A percentile compares a stretch with the other conserved stretches of the same genome.
Conservation (phyloP, 1,140 invertebrate genomes). For the Drosophila auraria region DNA sequence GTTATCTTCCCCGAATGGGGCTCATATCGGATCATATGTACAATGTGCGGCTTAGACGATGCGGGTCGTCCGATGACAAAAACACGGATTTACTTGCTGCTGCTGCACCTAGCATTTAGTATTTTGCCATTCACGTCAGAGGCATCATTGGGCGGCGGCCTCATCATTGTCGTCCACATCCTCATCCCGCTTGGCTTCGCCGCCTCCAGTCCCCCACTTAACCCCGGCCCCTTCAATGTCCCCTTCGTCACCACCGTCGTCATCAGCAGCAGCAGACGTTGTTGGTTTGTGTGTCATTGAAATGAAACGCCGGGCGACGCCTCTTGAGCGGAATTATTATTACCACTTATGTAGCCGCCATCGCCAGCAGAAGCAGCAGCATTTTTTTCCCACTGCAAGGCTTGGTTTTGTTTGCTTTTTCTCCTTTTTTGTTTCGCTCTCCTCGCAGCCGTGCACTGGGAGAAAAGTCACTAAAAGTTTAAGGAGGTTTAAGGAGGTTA, state of each 20-base stretch:
- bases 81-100: constrained; percentile 49
- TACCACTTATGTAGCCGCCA: constrained; percentile 77
- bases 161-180: constrained; percentile 22
- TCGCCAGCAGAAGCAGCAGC: constrained; percentile 51
- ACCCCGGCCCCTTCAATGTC: neutral
- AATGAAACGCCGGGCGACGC: constrained; percentile 80
- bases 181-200: neutral
- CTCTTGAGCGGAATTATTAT: constrained; percentile 84
- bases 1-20: constrained; percentile 9
- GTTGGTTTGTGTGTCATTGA: constrained; percentile 83
- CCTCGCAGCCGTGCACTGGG: constrained; percentile 17
- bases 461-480: neutral
- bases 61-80: constrained; percentile 55
- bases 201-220: neutral
- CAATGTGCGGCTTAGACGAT: constrained; percentile 37
- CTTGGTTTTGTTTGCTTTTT: constrained; percentile 67
- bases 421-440: constrained; percentile 19
- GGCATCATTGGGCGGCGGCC: constrained; percentile 35
- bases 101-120: constrained; percentile 48
- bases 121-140: constrained; percentile 52
- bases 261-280: constrained; percentile 50
- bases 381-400: constrained; percentile 75
- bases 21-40: constrained; percentile 42
- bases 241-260: constrained; percentile 37
- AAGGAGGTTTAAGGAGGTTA: no score